A percentile compares a stretch with the other conserved stretches of the same genome.
Evolutionary conservation across 2,888 invertebrate species (phyloP).

Genomic region (Quadriops clusia): DNA sequence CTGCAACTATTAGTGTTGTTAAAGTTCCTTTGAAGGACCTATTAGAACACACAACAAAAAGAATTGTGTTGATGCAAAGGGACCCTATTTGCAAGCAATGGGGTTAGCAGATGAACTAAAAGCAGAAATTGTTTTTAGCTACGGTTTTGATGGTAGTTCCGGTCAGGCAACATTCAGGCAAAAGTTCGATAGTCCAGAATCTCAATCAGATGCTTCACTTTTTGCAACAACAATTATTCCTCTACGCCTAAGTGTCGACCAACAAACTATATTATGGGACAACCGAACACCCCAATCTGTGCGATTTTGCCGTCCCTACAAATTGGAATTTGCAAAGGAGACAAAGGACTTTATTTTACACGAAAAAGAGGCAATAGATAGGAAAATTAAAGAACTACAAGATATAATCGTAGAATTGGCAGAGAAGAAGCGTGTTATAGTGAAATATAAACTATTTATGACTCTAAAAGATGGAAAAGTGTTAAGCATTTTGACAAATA

Average conservation of each 20-base stretch:
- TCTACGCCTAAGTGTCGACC: background rate
- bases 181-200: conserved; percentile 4
- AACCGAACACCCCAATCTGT: conserved; percentile 3
- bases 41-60: conserved; percentile 6
- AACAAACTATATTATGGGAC: conserved; percentile 2
- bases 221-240: conserved; percentile 5
- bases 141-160: conserved; percentile 7
- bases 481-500: conserved; percentile 5
- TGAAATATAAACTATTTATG: conserved; percentile 6
- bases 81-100: conserved; percentile 1
- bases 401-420: conserved; percentile 4
- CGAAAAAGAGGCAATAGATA: conserved; percentile 2
- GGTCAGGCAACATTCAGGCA: conserved; percentile 7
- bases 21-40: conserved; percentile 6
- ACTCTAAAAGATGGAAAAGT: conserved; percentile 9
- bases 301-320: conserved; percentile 2
- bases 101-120: conserved; percentile 5
- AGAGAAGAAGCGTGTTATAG: conserved; percentile 1
- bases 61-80: conserved; percentile 3
- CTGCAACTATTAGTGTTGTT: background rate
- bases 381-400: background rate
- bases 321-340: conserved; percentile 6
- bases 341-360: conserved; percentile 1
- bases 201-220: conserved; percentile 3
- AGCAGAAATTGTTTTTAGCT: conserved; percentile 7